Conservation (phyloP, 2,113 vertebrate genomes). For the Chascanopsetta lugubris region DNA sequence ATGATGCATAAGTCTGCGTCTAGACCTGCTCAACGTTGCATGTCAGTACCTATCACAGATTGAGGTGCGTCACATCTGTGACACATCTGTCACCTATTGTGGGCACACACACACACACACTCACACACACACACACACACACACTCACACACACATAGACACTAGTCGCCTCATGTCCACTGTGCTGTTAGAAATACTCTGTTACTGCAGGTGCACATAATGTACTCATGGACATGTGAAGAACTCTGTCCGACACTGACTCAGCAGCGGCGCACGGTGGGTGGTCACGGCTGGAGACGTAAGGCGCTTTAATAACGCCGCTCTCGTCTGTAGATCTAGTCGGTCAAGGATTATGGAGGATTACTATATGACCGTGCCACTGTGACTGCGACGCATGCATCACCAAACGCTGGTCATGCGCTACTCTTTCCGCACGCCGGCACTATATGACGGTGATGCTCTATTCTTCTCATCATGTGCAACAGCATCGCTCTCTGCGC, state of each 20-base stretch:
- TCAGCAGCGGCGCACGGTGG: not conserved
- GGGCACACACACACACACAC: too few species aligned
- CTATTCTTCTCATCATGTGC: too few species aligned
- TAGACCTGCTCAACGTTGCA: too few species aligned
- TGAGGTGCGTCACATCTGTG: too few species aligned
- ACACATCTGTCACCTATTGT: too few species aligned
- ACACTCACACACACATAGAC: too few species aligned
- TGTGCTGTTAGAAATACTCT: too few species aligned
- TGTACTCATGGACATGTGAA: not conserved
- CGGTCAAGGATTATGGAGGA: constrained; percentile 70
- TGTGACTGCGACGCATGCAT: constrained; percentile 47
- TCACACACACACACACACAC: too few species aligned
- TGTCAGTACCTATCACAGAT: too few species aligned
- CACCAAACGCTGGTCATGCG: constrained; percentile 33
- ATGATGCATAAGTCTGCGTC: too few species aligned
- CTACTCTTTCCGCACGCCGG: not conserved
- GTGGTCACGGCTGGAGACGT: constrained; percentile 25
- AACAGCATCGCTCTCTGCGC: too few species aligned
- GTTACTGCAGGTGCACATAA: not conserved
- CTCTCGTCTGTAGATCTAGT: constrained; percentile 52
- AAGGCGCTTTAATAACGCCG: constrained; percentile 44
- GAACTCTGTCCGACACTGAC: not conserved
- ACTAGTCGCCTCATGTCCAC: too few species aligned
- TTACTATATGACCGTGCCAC: constrained; percentile 63
- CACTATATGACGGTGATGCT: not conserved